Evolutionary conservation across 2,888 invertebrate species (phyloP).

Genomic region (Aphodius sticticus): DNA sequence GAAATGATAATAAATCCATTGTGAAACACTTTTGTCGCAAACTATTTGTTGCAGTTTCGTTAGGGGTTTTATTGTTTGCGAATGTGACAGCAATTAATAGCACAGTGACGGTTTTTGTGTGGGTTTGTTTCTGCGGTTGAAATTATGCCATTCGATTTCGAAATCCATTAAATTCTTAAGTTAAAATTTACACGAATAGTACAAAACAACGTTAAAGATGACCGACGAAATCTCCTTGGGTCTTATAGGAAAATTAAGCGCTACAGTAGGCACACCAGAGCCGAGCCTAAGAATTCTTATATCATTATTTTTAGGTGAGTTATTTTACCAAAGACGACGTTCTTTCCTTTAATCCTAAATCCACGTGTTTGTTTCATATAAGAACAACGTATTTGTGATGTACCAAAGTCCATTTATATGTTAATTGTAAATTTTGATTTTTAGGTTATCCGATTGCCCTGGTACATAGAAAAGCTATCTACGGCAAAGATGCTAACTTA

Average conservation of each 20-base stretch:
- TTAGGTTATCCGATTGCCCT: conserved; percentile 79
- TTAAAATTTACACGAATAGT: background rate
- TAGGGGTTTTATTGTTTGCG: background rate
- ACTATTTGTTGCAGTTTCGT: background rate
- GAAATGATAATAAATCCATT: background rate
- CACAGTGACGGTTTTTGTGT: background rate
- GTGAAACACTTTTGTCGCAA: background rate
- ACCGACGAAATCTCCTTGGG: conserved; percentile 20
- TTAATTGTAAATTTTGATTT: conserved; percentile 49
- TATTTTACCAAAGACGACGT: background rate
- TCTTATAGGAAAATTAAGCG: conserved; percentile 46
- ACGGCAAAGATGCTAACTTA: conserved; percentile 62
- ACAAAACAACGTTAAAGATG: conserved; percentile 7
- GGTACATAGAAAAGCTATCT: conserved; percentile 68
- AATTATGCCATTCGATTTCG: conserved; percentile 22
- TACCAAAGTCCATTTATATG: conserved; percentile 11
- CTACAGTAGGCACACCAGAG: conserved; percentile 51
- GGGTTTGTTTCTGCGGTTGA: conserved; percentile 5
- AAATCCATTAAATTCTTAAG: conserved; percentile 11
- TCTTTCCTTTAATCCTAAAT: conserved; percentile 8
- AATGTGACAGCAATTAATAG: background rate
- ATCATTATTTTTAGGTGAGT: conserved; percentile 57
- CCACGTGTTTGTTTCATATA: background rate
- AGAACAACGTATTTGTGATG: conserved; percentile 24
- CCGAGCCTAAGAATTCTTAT: conserved; percentile 55